phyloP scores from a whole-genome alignment of 2,113 vertebrate genomes.

The Elaphurus davidianus region DNA sequence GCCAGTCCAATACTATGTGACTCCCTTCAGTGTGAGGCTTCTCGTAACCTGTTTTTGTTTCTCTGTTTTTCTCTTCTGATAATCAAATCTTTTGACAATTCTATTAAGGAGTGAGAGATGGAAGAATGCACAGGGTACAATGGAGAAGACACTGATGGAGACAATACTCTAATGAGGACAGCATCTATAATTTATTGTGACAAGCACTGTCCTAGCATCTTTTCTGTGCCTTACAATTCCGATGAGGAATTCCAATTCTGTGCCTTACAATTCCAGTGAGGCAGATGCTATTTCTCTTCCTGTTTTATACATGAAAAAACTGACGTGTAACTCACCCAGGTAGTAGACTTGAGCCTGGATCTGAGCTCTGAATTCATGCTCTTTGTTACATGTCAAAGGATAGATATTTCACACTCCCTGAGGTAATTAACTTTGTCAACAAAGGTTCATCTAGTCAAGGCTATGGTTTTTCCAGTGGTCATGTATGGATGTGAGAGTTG shows the following conservation, averaged over 20 bases:
- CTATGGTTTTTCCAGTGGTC: not conserved
- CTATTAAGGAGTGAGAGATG: not conserved
- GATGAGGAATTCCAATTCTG: not conserved
- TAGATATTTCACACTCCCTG: not conserved
- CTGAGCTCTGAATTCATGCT: not conserved
- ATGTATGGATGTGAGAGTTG: not conserved
- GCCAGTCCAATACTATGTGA: not conserved
- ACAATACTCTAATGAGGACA: not conserved
- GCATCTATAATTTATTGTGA: not conserved
- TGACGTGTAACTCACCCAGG: not conserved
- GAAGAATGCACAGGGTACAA: not conserved
- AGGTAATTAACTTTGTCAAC: not conserved
- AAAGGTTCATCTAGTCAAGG: not conserved
- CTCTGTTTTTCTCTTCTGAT: not conserved
- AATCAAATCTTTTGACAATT: not conserved
- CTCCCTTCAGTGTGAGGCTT: not conserved
- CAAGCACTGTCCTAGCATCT: not conserved
- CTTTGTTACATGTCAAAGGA: not conserved
- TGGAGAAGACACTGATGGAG: not conserved
- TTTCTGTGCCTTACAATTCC: not conserved
- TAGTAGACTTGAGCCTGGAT: not conserved
- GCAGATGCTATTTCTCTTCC: not conserved
- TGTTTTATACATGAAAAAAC: not conserved
- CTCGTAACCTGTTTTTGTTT: not conserved
- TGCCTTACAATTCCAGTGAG: not conserved